Evolutionary conservation across 2,888 invertebrate species (phyloP), one percentile per base, ranked within the genome.

Genomic region (Tipula helvola): DNA sequence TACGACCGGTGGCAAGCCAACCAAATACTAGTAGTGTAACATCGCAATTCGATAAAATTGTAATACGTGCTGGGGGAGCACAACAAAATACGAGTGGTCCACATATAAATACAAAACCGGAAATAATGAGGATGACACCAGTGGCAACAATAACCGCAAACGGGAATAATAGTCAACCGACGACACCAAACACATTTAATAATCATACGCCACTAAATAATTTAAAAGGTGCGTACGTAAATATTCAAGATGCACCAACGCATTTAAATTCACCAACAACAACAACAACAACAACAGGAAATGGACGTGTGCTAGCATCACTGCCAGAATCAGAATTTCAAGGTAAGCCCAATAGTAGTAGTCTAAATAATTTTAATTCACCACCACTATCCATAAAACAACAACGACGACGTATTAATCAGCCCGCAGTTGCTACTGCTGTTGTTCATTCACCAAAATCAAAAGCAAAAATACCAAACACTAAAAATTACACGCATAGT

Each of bases 221-320:
- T 52, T 42, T 86, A 36, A 91, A 92, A 88, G 95, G 95, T 88
- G 95, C 95, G 88, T 95, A 95, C 92, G 95, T 95, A 90, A 94
- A 95, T 93, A 93, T 95, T 90, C 94, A 95, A 91, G 94, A 94
- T 89, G 92, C 93, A 44, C 86, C 87, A 86, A 28, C 28, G 28
- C 12, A 71, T 28, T 84, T 83, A 42, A 86, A 42, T 86, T 1
- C 84, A 84, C 44, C 87, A 83, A 41, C 28, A 28, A 28, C 28
- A 28, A 28, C 28, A 28, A 28, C 28, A 28, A 28, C 28, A 28
- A 39, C 39, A 39, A 5, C 86, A 86, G 87, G 85, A 87, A 71
- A 28, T 87, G 88, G 71, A 86, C 88, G 88, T 88, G 71, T 87
- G 83, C 86, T 57, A 92, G 91, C 90, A 92, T 92, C 87, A 91